These are phyloP conservation scores for Odontophorus gujanensis DNA, from an alignment of 2,113 vertebrate genomes.

Conservation along the genomic window DNA sequence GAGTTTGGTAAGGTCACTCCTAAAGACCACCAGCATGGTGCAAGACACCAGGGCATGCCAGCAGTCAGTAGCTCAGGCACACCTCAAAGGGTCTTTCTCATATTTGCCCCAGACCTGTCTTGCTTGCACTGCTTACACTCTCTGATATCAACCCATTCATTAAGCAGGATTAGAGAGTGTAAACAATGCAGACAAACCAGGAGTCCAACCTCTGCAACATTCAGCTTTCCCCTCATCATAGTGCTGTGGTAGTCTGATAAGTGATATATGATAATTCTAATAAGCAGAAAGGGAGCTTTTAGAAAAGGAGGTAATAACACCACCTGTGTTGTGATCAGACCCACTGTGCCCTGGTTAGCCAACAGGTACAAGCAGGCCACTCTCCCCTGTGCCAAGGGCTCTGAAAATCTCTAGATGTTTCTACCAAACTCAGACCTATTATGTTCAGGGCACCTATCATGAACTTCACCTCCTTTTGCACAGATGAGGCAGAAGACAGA, in stretches of 20 bases:
- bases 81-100: neutral
- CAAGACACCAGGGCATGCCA: neutral
- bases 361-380: neutral
- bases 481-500: neutral
- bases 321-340: neutral
- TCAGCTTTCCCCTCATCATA: neutral
- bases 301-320: neutral
- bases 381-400: neutral
- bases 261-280: too few species aligned
- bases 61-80: neutral
- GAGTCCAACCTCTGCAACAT: neutral
- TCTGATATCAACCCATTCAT: neutral
- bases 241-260: neutral
- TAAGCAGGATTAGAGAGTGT: neutral
- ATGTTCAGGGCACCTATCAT: neutral
- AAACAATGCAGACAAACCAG: accelerated
- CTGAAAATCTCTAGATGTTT: neutral
- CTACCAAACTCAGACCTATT: neutral
- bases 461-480: neutral
- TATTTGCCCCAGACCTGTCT: neutral
- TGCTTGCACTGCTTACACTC: neutral
- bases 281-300: neutral
- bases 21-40: neutral
- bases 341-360: too few species aligned
- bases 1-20: neutral